Base-by-base conservation (phyloP, 2,797 vertebrate genomes). In the Semaprochilodus insignis region DNA sequence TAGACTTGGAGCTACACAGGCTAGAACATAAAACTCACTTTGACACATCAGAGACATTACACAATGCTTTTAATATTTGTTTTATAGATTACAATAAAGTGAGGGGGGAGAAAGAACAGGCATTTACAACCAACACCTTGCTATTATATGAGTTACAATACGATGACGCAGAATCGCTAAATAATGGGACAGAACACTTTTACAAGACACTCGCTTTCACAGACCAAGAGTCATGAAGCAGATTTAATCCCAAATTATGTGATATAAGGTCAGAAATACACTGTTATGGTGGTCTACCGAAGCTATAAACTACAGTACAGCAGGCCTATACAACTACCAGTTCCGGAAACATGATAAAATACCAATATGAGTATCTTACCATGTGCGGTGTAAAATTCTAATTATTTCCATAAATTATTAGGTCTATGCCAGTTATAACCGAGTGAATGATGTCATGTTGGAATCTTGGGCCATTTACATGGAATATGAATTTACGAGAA, bases 61-160 rank as follows among this genome's bases (percentile, higher is more conserved):
- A 80, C 75, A 85, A 62, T 67, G 21, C 31, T 54, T 74, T 52
- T 80, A 83, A 83, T 76, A 67, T 78, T 14, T 55, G 25, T 14
- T 74, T 78, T 82, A 81, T 84, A 83, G 77, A 80, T 74, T 66
- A 74, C 34, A 78, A 81, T 78, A 83, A 80, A 63, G 70, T 13
- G 31, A 62, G 94, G 95, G 93, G 94, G 92, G 96, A 95, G 93
- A 92, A 97, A 87, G 95, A 91, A 70, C 14, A 7, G n/a, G 67
- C 74, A 67, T 82, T 81, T 67, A 80, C 36, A 71, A 71, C 81
- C 69, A 81, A 63, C 67, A 72, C 69, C 51, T 82, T 65, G 5
- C 66, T 52, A 69, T 76, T 74, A 59, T 23, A 69, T 77, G 74
- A 66, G 78, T 85, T 77, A 73, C 62, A 36, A 52, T 21, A 78